Evolutionary conservation across 2,113 vertebrate genomes (phyloP), one percentile per base, ranked within the genome.

Genomic region (Cyanoliseus patagonus): DNA sequence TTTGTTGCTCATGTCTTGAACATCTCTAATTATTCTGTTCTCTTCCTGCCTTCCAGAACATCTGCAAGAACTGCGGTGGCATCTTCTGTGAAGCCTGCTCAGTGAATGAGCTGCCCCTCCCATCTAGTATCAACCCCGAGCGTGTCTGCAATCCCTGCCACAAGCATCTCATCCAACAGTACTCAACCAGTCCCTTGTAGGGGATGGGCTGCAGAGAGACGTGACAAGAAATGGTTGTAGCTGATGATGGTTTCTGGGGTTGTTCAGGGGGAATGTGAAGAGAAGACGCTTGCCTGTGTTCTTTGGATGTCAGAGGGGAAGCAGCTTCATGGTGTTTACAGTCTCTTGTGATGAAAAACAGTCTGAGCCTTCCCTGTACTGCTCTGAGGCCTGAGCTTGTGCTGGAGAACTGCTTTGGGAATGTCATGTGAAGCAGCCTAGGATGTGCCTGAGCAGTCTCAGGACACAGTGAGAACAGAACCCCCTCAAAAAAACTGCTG

Each of bases 111-210:
- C 97, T 99, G 92, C 99, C 99, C 6, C 97, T 99, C 13, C 99
- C 99, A 0, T 99, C 99, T 23, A 99, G 99, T 80, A 99, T 99
- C 74, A 97, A 98, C 78, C 99, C 99, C 0, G 98, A 99, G 96
- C 95, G 86, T 0, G 99, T 99, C 42, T 99, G 99, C 79, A 96
- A 97, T 7, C 46, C 95, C 63, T 99, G 99, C 92, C 98, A 99
- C 82, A 16, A 97, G 16, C 96, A 19, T 68, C 92, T 99, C 41
- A 98, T 99, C 39, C 98, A 98, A 78, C 98, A 99, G 28, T 99
- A 99, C 28, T 98, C 98, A 1, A 97, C 95, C 41, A 98, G 98
- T 7, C 99, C 99, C 3, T 93, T 98, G 10, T 99, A 98, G 98
- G 83, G 75, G 24, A 7, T 4, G 1, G 30, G 5, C 1, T 9